Base-by-base conservation (phyloP, 2,797 vertebrate genomes). In the Pangasius mekongensis region DNA sequence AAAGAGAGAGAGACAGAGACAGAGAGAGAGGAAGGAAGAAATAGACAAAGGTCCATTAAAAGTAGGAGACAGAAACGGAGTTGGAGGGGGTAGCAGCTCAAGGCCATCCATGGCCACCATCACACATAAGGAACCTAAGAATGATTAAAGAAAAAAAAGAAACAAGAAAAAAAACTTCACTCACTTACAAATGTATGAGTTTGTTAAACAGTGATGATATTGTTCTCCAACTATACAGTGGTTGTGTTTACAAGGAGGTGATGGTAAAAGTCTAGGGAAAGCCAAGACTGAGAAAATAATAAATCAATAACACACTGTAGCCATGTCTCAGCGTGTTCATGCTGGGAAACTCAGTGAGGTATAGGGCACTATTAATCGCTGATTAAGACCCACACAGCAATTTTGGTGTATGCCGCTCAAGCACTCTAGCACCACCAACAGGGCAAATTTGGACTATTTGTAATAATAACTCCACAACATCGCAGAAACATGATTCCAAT, bases 121-220 rank as follows among this genome's bases (percentile, higher is more conserved):
- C 96, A 96, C 96, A 96, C 96, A 96, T 94, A 95, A 94, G 93
- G 94, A 95, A 93, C 95, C 96, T 96, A 89, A 69, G 67, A 86
- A 82, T 6, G 78, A 91, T 30, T 87, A 30, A 11, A 13, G 85
- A 54, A 16, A 86, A 49, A 39, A 10, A 18, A 56, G 43, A 43
- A 43, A 43, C 43, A 43, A 43, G 43, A 18, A 87, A 49, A 24
- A 67, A 33, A 33, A n/a, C 22, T 58, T 33, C 43, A 73, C 33
- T 76, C 16, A 86, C 4, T 76, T 13, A 10, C 16, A n/a, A 9
- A 16, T 58, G 33, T 22, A 58, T 13, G 33, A 39, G 11, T n/a
- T 67, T 52, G 27, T 49, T 14, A 85, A 85, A 60, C 52, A 58
- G 22, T 58, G 30, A 43, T 0, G 0, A 62, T 58, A 22, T 24